Base-by-base conservation (phyloP, 2,888 invertebrate genomes). In the Agriopis leucophaearia region DNA sequence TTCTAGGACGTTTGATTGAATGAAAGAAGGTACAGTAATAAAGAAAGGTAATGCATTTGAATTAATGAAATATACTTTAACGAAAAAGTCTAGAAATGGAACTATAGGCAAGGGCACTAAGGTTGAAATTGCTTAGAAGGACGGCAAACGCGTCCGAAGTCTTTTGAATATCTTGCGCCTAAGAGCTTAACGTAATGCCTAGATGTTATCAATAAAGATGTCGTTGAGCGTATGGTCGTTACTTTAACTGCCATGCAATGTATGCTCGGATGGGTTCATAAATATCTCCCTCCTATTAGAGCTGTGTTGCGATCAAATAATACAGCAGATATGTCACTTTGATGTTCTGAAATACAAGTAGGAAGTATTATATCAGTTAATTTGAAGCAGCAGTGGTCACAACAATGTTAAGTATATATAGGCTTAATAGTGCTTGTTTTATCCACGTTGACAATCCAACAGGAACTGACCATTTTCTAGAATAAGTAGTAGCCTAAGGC, bases 191-290 rank as follows among this genome's bases (percentile, higher is more conserved):
- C 50, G 40, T 56, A 60, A 66, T 57, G 40, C n/a, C 51, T 57
- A 57, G 61, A 66, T 42, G 38, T 18, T 44, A 62, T 58, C 62
- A 62, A 67, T 67, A 67, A 62, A 58, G 47, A 67, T 67, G 67
- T 63, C 67, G 13, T 52, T 15, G 44, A 8, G 13, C 44, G 35
- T 42, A 40, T 44, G 50, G 38, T 42, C 44, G 47, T 57, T 52
- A 10, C 36, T 48, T 58, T 63, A 66, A 48, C 55, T 44, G 40
- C 36, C 56, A 35, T 18, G 16, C 57, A 66, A 61, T 56, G 55
- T 61, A 66, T 61, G 36, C 58, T 50, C 54, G 5, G 13, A 15
- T 12, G 35, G 12, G 48, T 9, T 40, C 67, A 58, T 67, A 62
- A 58, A 58, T 63, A 67, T 42, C 48, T 60, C 12, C 8, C 36